These are phyloP conservation scores for Embidobia sp. DNA, from an alignment of 2,888 invertebrate genomes.

Conservation along the genomic window DNA sequence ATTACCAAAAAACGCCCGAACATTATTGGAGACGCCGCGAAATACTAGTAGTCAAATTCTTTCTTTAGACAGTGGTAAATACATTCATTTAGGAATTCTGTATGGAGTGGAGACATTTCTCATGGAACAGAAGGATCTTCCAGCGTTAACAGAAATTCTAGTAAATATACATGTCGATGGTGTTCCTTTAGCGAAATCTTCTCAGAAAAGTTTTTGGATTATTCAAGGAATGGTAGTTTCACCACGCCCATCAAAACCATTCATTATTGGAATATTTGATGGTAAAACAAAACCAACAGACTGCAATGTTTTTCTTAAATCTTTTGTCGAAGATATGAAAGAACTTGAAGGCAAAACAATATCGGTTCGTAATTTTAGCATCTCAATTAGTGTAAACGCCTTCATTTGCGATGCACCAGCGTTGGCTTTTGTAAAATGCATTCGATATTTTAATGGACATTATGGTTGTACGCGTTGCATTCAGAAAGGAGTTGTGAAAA, in stretches of 20 bases:
- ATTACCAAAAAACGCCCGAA: slow-evolving; percentile 1
- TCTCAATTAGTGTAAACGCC: background rate
- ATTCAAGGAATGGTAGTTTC: background rate
- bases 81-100: background rate
- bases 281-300: slow-evolving; percentile 4
- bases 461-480: slow-evolving; percentile 4
- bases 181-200: background rate
- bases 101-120: slow-evolving; percentile 1
- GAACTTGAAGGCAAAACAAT: background rate
- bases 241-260: background rate
- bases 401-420: slow-evolving; percentile 24
- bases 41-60: background rate
- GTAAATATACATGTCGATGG: slow-evolving; percentile 5
- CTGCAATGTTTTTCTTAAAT: background rate
- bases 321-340: background rate
- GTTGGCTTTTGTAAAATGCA: slow-evolving; percentile 6
- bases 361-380: background rate
- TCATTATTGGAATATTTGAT: slow-evolving; percentile 3
- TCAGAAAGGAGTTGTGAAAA: background rate
- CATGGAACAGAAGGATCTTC: background rate
- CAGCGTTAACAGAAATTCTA: background rate
- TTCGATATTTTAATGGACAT: slow-evolving; percentile 15
- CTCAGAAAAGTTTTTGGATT: background rate
- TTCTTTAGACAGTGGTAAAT: slow-evolving; percentile 4
- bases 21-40: background rate